These are phyloP conservation scores for Pantherophis alleghaniensis DNA, from an alignment of 2,797 vertebrate species.

Conservation along the genomic window DNA sequence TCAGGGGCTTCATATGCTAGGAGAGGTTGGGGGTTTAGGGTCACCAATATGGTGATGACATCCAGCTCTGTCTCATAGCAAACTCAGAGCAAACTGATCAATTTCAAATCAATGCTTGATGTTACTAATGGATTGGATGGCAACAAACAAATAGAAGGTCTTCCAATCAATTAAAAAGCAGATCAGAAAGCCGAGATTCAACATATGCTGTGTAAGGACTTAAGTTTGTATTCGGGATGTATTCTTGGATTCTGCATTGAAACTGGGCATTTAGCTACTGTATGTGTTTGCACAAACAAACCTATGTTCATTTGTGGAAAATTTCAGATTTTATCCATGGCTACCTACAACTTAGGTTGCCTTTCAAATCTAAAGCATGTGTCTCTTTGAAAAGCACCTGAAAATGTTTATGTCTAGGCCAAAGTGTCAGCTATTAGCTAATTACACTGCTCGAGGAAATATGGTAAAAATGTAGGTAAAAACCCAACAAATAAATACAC, in stretches of 20 bases:
- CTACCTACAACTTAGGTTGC: not conserved
- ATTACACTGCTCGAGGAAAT: not conserved
- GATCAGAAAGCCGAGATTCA: not conserved
- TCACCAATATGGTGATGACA: not conserved
- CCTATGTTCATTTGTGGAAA: not conserved
- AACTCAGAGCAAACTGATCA: not conserved
- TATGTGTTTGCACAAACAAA: not conserved
- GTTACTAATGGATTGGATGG: not conserved
- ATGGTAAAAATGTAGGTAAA: not conserved
- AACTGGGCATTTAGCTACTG: not conserved
- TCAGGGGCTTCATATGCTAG: not conserved
- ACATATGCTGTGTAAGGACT: not conserved
- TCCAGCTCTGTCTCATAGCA: not conserved
- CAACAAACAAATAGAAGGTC: not conserved
- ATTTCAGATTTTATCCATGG: not conserved
- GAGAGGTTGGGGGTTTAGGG: not conserved
- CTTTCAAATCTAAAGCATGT: not conserved
- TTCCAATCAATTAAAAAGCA: not conserved
- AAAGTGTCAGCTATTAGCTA: not conserved
- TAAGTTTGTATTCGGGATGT: not conserved
- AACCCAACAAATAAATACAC: not conserved
- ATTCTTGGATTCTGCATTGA: not conserved
- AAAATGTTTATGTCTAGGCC: not conserved
- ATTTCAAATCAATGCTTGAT: not conserved
- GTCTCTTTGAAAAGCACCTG: not conserved